Evolutionary conservation across 1,140 invertebrate genomes (phyloP).

Genomic region (Aphidius ervi): DNA sequence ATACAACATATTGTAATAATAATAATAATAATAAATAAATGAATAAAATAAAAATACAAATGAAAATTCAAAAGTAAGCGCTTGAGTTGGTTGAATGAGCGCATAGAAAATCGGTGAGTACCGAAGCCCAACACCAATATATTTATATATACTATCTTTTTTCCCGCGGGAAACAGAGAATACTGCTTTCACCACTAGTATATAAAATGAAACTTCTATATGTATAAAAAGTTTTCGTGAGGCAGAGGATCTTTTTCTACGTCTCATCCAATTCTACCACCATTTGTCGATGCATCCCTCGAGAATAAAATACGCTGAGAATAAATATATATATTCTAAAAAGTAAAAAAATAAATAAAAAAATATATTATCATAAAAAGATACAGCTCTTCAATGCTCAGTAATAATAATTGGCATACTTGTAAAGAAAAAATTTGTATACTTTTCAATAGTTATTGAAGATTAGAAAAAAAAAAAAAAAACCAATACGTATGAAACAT

Average conservation of each 20-base stretch:
- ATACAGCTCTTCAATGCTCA: too few species aligned
- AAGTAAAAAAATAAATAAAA: not conserved
- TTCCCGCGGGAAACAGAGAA: conserved; percentile 11
- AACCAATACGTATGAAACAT: too few species aligned
- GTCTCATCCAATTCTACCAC: conserved; percentile 19
- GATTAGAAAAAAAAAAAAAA: too few species aligned
- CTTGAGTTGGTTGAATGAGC: conserved; percentile 10
- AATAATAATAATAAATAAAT: too few species aligned
- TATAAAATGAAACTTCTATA: conserved; percentile 14
- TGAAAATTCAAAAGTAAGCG: not conserved
- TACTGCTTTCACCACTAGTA: conserved; percentile 1
- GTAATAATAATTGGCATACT: too few species aligned
- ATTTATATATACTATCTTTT: not conserved
- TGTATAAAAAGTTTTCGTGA: conserved; percentile 2
- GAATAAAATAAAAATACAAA: too few species aligned
- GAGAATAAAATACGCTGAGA: conserved; percentile 7
- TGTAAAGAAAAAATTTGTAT: too few species aligned
- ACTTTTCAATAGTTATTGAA: too few species aligned
- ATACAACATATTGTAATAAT: too few species aligned
- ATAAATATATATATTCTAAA: not conserved
- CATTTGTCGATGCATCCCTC: conserved; percentile 19
- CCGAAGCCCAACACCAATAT: conserved; percentile 5
- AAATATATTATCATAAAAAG: too few species aligned
- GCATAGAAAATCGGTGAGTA: conserved; percentile 16
- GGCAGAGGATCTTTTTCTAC: conserved; percentile 1